Conservation (phyloP, 2,797 vertebrate genomes). For the Tokudaia tokunoshimensis region DNA sequence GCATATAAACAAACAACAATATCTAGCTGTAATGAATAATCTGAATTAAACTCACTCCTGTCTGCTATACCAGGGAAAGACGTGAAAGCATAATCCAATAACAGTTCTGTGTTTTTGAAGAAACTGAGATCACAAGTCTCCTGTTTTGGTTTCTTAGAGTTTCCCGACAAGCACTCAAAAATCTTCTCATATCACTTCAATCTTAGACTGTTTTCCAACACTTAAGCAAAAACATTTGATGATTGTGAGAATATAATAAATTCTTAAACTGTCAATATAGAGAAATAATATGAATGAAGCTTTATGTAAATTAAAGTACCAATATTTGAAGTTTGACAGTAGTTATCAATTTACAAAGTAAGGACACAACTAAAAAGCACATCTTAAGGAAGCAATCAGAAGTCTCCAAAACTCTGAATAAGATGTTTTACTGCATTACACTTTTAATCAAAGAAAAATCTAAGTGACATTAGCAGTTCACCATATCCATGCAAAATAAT, state of each 20-base stretch:
- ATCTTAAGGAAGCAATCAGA: conserved; percentile 24
- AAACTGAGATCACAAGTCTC: not conserved
- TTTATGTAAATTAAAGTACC: conserved; percentile 43
- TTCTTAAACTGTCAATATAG: not conserved
- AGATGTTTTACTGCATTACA: conserved; percentile 6
- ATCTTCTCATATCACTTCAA: not conserved
- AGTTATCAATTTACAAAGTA: conserved; percentile 40
- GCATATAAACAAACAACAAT: not conserved
- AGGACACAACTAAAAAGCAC: conserved; percentile 35
- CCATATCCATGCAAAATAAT: not conserved
- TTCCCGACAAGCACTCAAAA: not conserved
- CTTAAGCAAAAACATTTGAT: conserved; percentile 18
- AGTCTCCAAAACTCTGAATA: not conserved
- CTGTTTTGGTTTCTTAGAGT: not conserved
- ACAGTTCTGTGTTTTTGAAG: not conserved
- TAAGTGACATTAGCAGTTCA: conserved; percentile 40
- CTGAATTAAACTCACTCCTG: not conserved
- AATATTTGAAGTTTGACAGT: conserved; percentile 22
- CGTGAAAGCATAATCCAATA: not conserved
- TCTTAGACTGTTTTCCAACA: not conserved
- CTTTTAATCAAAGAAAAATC: conserved; percentile 14
- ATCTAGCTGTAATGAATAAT: not conserved
- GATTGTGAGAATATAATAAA: conserved; percentile 52
- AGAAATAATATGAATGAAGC: not conserved
- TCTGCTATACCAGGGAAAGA: not conserved